These are phyloP conservation scores for Erpornis zantholeuca DNA, from an alignment of 2,113 vertebrate genomes.

Conservation along the genomic window DNA sequence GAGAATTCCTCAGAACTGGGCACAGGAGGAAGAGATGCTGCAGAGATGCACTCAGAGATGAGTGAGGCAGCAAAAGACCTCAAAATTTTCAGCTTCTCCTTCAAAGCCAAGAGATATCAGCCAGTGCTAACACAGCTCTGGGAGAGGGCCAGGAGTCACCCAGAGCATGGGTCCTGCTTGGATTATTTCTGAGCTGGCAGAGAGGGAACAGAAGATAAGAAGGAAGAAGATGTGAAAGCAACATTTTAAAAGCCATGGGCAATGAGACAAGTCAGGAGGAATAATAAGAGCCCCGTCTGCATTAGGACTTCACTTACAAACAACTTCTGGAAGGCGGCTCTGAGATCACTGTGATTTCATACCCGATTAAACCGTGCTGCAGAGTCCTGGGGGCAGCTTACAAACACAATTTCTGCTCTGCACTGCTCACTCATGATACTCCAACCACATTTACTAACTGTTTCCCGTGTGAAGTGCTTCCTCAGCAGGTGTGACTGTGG, in stretches of 20 bases:
- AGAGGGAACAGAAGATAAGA: neutral
- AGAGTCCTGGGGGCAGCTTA: neutral
- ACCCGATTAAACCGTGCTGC: neutral
- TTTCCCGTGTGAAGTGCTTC: neutral
- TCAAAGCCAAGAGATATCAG: neutral
- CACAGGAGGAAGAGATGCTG: neutral
- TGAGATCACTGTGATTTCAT: conserved; percentile 10
- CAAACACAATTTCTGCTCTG: neutral
- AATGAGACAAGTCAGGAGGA: conserved; percentile 4
- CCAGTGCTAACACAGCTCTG: neutral
- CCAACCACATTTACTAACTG: neutral
- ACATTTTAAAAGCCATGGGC: neutral
- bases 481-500: fast-evolving
- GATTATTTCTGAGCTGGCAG: neutral
- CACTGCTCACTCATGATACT: fast-evolving
- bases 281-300: neutral
- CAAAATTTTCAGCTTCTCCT: neutral
- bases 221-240: neutral
- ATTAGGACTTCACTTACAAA: neutral
- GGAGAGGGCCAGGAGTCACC: neutral
- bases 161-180: neutral
- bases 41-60: neutral
- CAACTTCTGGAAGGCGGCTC: neutral
- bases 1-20: neutral
- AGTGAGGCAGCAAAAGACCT: neutral